phyloP scores from a whole-genome alignment of 2,113 vertebrate genomes.

The Columba janthina region DNA sequence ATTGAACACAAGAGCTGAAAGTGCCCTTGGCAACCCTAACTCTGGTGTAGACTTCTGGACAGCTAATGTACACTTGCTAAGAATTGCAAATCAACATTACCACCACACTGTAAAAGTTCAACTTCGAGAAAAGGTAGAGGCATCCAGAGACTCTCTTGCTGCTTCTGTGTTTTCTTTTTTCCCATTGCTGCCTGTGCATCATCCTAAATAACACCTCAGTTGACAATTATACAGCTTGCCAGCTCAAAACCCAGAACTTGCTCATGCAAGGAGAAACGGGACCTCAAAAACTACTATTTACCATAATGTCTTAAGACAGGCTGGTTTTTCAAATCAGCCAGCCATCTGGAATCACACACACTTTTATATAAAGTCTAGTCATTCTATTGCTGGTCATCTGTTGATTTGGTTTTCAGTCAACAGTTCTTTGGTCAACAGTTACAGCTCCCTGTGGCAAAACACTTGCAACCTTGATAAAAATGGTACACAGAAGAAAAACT shows the following conservation, averaged over 20 bases:
- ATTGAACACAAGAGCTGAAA: background rate
- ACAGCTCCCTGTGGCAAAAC: background rate
- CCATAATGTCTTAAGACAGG: accelerated
- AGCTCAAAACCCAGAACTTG: background rate
- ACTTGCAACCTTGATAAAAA: background rate
- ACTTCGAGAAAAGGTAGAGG: background rate
- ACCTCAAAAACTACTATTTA: background rate
- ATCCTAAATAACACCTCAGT: background rate
- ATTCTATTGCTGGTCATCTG: background rate
- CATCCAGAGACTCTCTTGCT: background rate
- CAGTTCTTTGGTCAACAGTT: background rate
- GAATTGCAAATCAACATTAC: background rate
- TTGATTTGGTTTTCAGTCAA: background rate
- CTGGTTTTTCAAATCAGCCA: background rate
- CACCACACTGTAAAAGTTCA: background rate
- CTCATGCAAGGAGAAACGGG: background rate
- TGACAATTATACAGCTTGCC: background rate
- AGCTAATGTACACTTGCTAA: background rate
- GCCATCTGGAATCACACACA: background rate
- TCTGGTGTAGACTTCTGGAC: background rate
- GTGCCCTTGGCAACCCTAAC: background rate
- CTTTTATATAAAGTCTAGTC: background rate
- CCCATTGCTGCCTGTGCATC: background rate
- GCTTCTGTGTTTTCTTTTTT: background rate
- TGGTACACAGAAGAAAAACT: background rate